These are phyloP conservation scores for Plectrocnemia conspersa DNA, from an alignment of 1,140 invertebrate species.

Conservation along the genomic window DNA sequence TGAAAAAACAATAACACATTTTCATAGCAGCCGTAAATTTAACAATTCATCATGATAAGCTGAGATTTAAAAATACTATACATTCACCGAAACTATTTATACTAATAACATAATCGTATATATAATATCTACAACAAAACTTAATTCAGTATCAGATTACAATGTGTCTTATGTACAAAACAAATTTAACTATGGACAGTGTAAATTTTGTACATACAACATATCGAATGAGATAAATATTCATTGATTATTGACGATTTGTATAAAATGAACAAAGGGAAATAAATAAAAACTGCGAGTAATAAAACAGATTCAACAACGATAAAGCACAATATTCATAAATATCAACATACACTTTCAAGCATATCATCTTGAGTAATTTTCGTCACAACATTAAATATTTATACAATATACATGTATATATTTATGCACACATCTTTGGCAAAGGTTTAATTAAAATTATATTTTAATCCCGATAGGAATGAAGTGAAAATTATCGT, in stretches of 20 bases:
- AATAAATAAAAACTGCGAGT: no score
- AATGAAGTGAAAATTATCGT: no score
- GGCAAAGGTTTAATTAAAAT: slow-evolving; percentile 15
- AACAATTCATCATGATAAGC: slow-evolving; percentile 31
- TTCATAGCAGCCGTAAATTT: slow-evolving; percentile 32
- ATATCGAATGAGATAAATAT: no score
- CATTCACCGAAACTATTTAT: slow-evolving; percentile 28
- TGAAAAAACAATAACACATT: slow-evolving; percentile 36
- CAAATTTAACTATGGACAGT: slow-evolving; percentile 24
- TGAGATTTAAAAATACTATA: slow-evolving; percentile 26
- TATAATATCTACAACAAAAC: slow-evolving; percentile 33
- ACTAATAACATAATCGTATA: slow-evolving; percentile 9
- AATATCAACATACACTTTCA: slow-evolving; percentile 8
- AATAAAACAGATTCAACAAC: not conserved
- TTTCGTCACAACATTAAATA: slow-evolving; percentile 14
- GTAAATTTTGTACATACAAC: slow-evolving; percentile 25
- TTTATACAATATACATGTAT: slow-evolving; percentile 14
- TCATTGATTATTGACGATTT: no score
- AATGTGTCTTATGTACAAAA: slow-evolving; percentile 30
- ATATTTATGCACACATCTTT: no score
- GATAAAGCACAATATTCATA: not conserved
- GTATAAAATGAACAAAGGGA: no score
- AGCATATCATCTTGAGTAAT: not conserved
- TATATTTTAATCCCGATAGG: no score
- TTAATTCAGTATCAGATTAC: slow-evolving; percentile 25